Evolutionary conservation across 1,140 invertebrate species (phyloP), one percentile per base, ranked within the genome.

Genomic region (Acromyrmex heyeri): DNA sequence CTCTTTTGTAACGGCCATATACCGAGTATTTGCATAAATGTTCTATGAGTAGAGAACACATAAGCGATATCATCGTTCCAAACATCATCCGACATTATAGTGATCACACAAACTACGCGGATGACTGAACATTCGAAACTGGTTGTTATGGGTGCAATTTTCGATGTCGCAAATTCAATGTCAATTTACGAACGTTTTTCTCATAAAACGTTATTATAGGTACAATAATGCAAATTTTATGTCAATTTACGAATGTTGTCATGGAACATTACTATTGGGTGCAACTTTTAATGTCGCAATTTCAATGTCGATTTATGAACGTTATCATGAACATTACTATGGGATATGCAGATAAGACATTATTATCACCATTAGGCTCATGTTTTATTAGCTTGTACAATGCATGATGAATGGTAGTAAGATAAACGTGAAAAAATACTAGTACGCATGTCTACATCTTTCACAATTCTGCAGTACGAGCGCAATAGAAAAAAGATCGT

Each of bases 1-100:
- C 8, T 77, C 7, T 65, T 65, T 38, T 64, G n/a, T 2, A 85
- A 34, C 18, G 82, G 82, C 82, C 82, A 85, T 10, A 65, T 18
- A 53, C 59, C 72, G 14, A 76, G 3, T 27, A 64, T 34, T 53
- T 55, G 21, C 82, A 77, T 85, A 14, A 62, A 5, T 27, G 50
- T 53, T 77, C 44, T 85, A n/a, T 77, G 82, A 34, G 6, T 85
- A 14, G 59, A 77, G 34, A 85, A 85, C 8, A 0, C 82, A 44
- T 76, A 85, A 4, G 59, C 57, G 27, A 77, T 27, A 44, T 77
- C 72, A 27, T 85, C 48, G 21, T 85, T 85, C 82, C 82, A 85
- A 14, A 16, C n/a, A 62, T 65, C 72, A 55, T 27, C 16, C 21
- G 59, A 64, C 82, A 85, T 85, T 76, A 62, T 44, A 14, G 14